Evolutionary conservation across 2,888 invertebrate species (phyloP).

Genomic region (Eupithecia dodoneata): DNA sequence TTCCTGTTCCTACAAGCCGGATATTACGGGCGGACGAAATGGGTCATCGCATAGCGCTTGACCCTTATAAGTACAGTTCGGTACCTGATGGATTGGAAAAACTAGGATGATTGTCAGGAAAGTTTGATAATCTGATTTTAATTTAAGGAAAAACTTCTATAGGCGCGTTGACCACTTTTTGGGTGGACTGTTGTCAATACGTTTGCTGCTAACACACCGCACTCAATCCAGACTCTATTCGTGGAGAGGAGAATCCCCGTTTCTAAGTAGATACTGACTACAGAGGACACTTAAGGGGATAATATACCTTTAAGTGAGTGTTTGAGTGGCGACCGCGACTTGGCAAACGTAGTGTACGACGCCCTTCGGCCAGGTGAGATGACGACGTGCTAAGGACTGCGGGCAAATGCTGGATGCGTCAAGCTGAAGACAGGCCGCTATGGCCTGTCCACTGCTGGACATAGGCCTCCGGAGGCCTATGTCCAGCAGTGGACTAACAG

Average conservation of each 20-base stretch:
- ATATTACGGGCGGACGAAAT: slow-evolving; percentile 56
- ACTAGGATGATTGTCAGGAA: neutral
- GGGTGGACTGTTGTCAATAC: neutral
- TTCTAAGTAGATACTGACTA: neutral
- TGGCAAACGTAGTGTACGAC: too few species aligned
- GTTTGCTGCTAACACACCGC: neutral
- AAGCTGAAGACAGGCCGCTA: too few species aligned
- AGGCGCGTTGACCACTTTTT: too few species aligned
- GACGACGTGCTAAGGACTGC: too few species aligned
- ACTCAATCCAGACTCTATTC: neutral
- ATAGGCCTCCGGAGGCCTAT: too few species aligned
- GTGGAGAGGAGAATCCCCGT: neutral
- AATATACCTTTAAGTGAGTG: too few species aligned
- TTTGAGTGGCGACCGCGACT: too few species aligned
- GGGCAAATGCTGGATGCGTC: too few species aligned
- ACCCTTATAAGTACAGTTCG: neutral
- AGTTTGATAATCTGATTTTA: neutral
- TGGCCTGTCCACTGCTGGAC: too few species aligned
- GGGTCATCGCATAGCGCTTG: slow-evolving; percentile 32
- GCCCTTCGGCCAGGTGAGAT: too few species aligned
- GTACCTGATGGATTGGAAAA: slow-evolving; percentile 15
- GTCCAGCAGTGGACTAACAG: too few species aligned
- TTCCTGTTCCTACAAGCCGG: slow-evolving; percentile 63
- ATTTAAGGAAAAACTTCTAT: neutral
- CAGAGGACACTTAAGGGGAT: neutral